These are phyloP conservation scores for Oasisia sp. DNA, from an alignment of 2,888 invertebrate species.

Conservation along the genomic window DNA sequence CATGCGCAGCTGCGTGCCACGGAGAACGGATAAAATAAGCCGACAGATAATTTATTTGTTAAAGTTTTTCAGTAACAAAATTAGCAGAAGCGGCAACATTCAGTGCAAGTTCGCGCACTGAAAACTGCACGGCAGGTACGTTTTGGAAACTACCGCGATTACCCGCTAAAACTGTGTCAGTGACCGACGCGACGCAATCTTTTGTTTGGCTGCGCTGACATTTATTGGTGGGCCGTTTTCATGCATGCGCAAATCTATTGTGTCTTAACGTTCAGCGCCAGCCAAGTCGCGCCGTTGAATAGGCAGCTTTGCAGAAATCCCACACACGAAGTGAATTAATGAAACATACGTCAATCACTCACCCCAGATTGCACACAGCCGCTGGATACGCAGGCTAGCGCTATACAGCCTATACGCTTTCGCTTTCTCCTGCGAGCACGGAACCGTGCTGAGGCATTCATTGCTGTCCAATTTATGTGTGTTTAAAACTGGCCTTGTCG, in stretches of 20 bases:
- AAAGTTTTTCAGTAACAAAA: neutral
- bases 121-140: neutral
- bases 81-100: neutral
- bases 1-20: neutral
- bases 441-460: too few relatives aligned
- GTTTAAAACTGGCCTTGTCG: too few relatives aligned
- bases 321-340: constrained; percentile 1
- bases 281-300: neutral
- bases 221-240: neutral
- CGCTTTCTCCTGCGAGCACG: neutral
- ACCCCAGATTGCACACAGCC: neutral
- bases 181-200: neutral
- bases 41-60: neutral
- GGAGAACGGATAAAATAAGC: neutral
- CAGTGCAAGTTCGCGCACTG: neutral
- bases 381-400: neutral
- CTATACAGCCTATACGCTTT: neutral
- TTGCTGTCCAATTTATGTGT: too few relatives aligned
- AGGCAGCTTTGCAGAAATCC: neutral
- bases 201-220: neutral
- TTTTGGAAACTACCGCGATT: neutral
- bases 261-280: neutral
- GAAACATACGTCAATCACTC: neutral
- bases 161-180: neutral
- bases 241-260: neutral